Evolutionary conservation across 2,797 vertebrate species (phyloP), one percentile per base, ranked within the genome.

Genomic region (Brachymystax lenok): DNA sequence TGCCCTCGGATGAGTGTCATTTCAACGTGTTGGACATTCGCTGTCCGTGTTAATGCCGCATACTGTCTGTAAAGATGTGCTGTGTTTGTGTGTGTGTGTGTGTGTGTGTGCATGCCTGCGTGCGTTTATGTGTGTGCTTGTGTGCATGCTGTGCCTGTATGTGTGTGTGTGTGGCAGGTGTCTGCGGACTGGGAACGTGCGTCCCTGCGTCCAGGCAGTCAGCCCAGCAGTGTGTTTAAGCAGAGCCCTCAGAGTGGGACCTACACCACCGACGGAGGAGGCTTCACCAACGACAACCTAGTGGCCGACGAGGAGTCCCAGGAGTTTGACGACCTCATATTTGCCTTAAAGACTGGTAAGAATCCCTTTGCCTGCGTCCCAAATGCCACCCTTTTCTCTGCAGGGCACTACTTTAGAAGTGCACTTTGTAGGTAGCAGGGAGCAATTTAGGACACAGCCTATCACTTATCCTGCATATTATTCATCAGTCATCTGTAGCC

Each of bases 281-380:
- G 94, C 73, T 98, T 97, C 84, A 93, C 95, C 89, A 97, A 94
- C 83, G 92, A 95, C 27, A 96, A 94, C 69, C 85, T 99, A 77
- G 92, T 95, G 78, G 92, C 94, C 0, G 97, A 99, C 73, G 98
- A 99, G 73, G 98, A 99, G 88, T 96, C 96, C 7, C 98, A 99
- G 85, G 98, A 99, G 83, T 99, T 99, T 89, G 98, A 99, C 83
- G 98, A 99, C 88, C 93, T 99, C 74, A 99, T 99, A 94, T 99
- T 99, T 93, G 97, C 97, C 92, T 95, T 99, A 93, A 99, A 99
- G 92, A 97, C 97, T 12, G 97, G 98, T 99, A 84, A 92, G 61
- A 64, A 21, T 70, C 69, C 21, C 19, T 3, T 7, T 21, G 56
- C 0, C 10, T 3, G 8, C 19, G 8, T 61, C 56, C 19, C n/a